These are phyloP conservation scores for Perccottus glenii DNA, from an alignment of 2,113 vertebrate genomes.

Conservation along the genomic window DNA sequence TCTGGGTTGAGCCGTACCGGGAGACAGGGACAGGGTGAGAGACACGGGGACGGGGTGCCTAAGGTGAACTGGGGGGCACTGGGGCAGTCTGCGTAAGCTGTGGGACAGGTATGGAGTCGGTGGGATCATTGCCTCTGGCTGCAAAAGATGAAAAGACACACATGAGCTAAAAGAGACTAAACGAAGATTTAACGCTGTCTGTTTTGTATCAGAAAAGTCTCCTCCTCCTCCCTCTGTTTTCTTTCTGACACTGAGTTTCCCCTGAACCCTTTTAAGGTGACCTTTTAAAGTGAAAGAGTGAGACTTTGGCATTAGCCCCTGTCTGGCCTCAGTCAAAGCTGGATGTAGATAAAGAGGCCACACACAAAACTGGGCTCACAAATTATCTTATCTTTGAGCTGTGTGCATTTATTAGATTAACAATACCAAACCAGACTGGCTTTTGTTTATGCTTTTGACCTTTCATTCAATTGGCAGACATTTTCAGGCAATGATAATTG, in stretches of 20 bases:
- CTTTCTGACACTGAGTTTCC: slow-evolving; percentile 35
- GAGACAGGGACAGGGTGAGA: slow-evolving; percentile 60
- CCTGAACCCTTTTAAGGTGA: slow-evolving; percentile 22
- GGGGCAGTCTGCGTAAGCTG: slow-evolving; percentile 72
- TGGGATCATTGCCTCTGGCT: slow-evolving; percentile 62
- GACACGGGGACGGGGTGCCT: slow-evolving; percentile 74
- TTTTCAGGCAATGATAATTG: background rate
- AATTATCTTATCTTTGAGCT: background rate
- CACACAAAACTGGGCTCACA: slow-evolving; percentile 20
- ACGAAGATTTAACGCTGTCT: slow-evolving; percentile 22
- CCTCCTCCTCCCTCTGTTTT: slow-evolving; percentile 18
- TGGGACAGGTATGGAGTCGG: slow-evolving; percentile 61
- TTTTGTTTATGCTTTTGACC: slow-evolving; percentile 3
- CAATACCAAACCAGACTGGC: background rate
- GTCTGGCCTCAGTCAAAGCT: slow-evolving; percentile 23
- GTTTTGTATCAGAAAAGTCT: slow-evolving; percentile 57
- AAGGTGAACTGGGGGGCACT: slow-evolving; percentile 76
- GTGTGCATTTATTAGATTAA: background rate
- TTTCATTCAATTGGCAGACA: background rate
- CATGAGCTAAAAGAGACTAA: slow-evolving; percentile 18
- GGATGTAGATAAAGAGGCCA: slow-evolving; percentile 31
- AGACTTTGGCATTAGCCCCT: background rate
- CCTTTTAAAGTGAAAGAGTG: slow-evolving; percentile 23
- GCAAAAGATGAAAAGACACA: slow-evolving; percentile 45
- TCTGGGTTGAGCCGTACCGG: slow-evolving; percentile 43